phyloP scores from a whole-genome alignment of 1,140 invertebrate genomes.

The Pteromalus puparum region DNA sequence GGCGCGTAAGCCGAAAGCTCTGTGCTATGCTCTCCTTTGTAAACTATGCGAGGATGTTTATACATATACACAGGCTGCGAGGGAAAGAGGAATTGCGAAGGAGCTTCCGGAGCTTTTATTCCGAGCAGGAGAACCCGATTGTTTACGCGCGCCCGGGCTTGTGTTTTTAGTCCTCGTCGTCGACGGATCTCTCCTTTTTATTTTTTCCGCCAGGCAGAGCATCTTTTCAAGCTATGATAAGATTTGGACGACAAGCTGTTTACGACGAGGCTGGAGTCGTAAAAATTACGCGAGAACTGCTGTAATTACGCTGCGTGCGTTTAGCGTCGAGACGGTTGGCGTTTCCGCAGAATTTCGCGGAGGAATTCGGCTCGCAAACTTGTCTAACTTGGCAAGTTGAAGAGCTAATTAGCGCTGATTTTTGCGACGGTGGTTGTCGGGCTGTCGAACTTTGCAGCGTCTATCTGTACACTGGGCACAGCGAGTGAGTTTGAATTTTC shows the following conservation, averaged over 20 bases:
- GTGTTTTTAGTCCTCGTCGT: background rate
- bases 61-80: background rate
- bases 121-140: background rate
- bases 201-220: background rate
- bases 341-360: too few species aligned
- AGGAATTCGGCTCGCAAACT: too few species aligned
- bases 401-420: background rate
- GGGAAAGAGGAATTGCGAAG: slow-evolving; percentile 15
- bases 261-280: background rate
- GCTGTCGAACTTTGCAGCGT: too few species aligned
- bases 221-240: background rate
- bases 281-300: slow-evolving; percentile 17
- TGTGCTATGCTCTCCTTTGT: background rate
- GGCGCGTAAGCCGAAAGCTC: background rate
- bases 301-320: background rate
- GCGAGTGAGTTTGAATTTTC: background rate
- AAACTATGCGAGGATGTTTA: slow-evolving; percentile 19
- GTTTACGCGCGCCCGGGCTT: slow-evolving; percentile 15
- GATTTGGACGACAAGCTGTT: background rate
- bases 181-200: background rate
- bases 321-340: too few species aligned
- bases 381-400: too few species aligned
- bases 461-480: too few species aligned
- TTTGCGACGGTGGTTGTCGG: background rate
- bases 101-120: slow-evolving; percentile 31